These are phyloP conservation scores for Xenops minutus DNA, from an alignment of 2,797 vertebrate species.

Conservation along the genomic window DNA sequence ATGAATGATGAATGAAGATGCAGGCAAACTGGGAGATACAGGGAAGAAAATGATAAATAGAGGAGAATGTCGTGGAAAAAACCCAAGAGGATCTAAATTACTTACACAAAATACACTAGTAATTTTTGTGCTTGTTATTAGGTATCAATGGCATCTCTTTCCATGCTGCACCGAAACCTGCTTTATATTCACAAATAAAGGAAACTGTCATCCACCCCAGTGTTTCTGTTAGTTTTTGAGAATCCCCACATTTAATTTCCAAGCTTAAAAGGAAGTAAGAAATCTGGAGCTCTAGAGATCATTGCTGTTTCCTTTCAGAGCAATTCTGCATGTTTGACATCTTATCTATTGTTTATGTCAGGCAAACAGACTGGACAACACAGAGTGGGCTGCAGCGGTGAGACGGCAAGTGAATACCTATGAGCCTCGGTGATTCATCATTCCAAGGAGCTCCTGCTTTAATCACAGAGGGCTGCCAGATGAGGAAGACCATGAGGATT, in stretches of 20 bases:
- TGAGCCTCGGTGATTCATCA: constrained; percentile 53
- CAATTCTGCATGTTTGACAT: constrained; percentile 47
- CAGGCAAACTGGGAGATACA: not conserved
- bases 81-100: constrained; percentile 11
- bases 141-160: not conserved
- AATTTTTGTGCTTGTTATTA: constrained; percentile 29
- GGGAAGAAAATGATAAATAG: constrained; percentile 41
- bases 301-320: constrained; percentile 29
- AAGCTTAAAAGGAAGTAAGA: constrained; percentile 27
- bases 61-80: not conserved
- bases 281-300: constrained; percentile 2
- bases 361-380: constrained; percentile 28
- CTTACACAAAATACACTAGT: constrained; percentile 9
- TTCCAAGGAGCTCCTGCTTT: constrained; percentile 33
- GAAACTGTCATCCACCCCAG: not conserved
- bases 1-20: constrained; percentile 54
- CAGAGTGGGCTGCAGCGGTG: constrained; percentile 29
- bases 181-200: not conserved
- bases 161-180: not conserved
- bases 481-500: constrained; percentile 49
- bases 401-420: constrained; percentile 47
- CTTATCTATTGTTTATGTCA: constrained; percentile 56
- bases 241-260: constrained; percentile 8
- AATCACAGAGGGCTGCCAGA: constrained; percentile 61
- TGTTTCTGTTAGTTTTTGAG: not conserved